Evolutionary conservation across 2,888 invertebrate species (phyloP).

Genomic region (Dryadula phaetusa): DNA sequence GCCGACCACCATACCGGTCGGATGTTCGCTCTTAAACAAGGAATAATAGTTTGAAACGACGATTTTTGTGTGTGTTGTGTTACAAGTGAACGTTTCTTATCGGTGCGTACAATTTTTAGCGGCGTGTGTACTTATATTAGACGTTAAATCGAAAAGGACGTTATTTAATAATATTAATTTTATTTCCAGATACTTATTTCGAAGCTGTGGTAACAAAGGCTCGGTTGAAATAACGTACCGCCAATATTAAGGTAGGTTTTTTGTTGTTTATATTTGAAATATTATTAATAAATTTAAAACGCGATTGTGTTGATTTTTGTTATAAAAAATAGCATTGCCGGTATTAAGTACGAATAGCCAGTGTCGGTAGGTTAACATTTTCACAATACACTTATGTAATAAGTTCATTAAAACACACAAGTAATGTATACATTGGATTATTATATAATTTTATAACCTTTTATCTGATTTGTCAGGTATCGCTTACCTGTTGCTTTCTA

Average conservation of each 20-base stretch:
- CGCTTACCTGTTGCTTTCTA: slow-evolving; percentile 53
- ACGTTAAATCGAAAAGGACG: slow-evolving; percentile 62
- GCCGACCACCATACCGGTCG: slow-evolving; percentile 71
- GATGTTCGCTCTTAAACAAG: slow-evolving; percentile 68
- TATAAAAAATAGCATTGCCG: background rate
- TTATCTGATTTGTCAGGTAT: slow-evolving; percentile 74
- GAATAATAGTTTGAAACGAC: slow-evolving; percentile 78
- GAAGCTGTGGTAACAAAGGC: slow-evolving; percentile 71
- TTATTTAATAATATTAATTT: slow-evolving; percentile 75
- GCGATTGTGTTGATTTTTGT: background rate
- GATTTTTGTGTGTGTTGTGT: slow-evolving; percentile 72
- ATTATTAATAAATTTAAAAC: background rate
- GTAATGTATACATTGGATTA: slow-evolving; percentile 56
- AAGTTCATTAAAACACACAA: slow-evolving; percentile 67
- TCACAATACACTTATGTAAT: slow-evolving; percentile 66
- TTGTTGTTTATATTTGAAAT: slow-evolving; percentile 49
- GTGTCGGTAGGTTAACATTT: slow-evolving; percentile 65
- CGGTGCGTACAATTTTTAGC: slow-evolving; percentile 66
- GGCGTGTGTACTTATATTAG: slow-evolving; percentile 12
- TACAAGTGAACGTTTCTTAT: slow-evolving; percentile 68
- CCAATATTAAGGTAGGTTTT: slow-evolving; percentile 74
- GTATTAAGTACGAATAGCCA: background rate
- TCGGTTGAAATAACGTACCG: slow-evolving; percentile 69
- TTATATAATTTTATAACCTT: slow-evolving; percentile 75
- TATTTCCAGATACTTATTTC: slow-evolving; percentile 80